These are phyloP conservation scores for Tupiocoris notatus DNA, from an alignment of 2,888 invertebrate genomes.

Conservation along the genomic window DNA sequence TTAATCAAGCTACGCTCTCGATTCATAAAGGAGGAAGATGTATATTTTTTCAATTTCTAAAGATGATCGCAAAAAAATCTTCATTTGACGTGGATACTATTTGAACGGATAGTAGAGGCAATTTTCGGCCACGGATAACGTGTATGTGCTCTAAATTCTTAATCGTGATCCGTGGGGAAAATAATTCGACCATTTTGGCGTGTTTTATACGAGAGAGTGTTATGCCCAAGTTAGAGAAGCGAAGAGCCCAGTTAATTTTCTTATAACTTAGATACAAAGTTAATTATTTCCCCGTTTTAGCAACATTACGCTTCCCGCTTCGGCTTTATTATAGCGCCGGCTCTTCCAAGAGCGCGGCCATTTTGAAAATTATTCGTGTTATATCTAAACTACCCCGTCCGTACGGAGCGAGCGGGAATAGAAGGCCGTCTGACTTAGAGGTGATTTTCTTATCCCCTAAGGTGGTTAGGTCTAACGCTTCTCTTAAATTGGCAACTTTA, in stretches of 20 bases:
- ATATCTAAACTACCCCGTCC: conserved; percentile 22
- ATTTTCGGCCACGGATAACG: too few species aligned
- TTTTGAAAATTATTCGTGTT: conserved; percentile 36
- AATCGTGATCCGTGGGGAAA: too few species aligned
- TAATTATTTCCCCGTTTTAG: conserved; percentile 48
- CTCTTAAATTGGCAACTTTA: conserved; percentile 22
- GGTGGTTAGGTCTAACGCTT: conserved; percentile 17
- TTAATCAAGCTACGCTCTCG: too few species aligned
- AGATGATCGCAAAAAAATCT: too few species aligned
- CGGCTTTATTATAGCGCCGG: conserved; percentile 12
- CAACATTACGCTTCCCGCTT: conserved; percentile 40
- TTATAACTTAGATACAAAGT: conserved; percentile 47
- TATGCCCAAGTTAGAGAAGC: conserved; percentile 33
- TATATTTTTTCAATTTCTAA: too few species aligned
- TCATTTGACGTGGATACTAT: too few species aligned
- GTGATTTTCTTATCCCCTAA: conserved; percentile 36
- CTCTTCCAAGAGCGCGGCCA: conserved; percentile 18
- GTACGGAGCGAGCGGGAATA: conserved; percentile 1
- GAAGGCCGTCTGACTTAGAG: conserved; percentile 19
- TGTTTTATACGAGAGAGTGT: conserved; percentile 27
- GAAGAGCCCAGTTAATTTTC: conserved; percentile 44
- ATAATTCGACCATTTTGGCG: too few species aligned
- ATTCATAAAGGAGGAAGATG: too few species aligned
- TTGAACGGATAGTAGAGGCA: too few species aligned
- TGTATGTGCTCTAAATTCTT: too few species aligned